Percentiles rank a stretch among this genome's conserved stretches.
These are phyloP conservation scores for Flexamia atlantica DNA, from an alignment of 2,888 invertebrate genomes.

Conservation along the genomic window DNA sequence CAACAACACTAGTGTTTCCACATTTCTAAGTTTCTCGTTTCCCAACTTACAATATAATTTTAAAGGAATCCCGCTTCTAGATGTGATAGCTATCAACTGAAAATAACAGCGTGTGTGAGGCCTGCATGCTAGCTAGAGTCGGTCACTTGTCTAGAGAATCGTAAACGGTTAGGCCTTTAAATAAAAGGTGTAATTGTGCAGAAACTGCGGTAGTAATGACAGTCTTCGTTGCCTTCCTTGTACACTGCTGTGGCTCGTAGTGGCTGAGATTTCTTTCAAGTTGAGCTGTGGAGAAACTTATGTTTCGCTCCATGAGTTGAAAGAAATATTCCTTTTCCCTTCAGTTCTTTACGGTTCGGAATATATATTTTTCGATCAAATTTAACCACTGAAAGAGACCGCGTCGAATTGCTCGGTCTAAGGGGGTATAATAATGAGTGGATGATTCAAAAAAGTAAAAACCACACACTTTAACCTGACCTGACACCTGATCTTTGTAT, in stretches of 20 bases:
- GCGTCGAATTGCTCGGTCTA: too few relatives aligned
- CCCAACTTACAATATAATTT: constrained; percentile 7
- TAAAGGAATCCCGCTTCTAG: constrained; percentile 13
- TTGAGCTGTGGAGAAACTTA: background rate
- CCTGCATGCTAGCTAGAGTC: background rate
- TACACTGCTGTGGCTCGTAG: background rate
- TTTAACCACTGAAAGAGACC: too few relatives aligned
- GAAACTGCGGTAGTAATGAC: background rate
- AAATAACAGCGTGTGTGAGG: background rate
- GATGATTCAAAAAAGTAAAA: too few relatives aligned
- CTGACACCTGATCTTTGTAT: too few relatives aligned
- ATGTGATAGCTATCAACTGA: constrained; percentile 11
- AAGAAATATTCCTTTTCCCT: too few relatives aligned
- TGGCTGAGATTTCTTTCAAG: background rate
- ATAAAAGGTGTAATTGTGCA: constrained; percentile 15
- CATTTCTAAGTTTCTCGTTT: background rate
- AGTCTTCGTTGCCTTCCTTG: constrained; percentile 20
- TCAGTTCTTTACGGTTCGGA: too few relatives aligned
- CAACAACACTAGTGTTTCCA: background rate
- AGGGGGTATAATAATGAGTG: too few relatives aligned
- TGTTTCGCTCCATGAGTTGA: too few relatives aligned
- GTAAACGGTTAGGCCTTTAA: constrained; percentile 8
- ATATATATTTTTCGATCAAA: too few relatives aligned
- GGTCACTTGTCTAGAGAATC: background rate
- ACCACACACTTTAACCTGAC: too few relatives aligned